Evolutionary conservation across 2,797 vertebrate species (phyloP), one percentile per base, ranked within the genome.

Genomic region (Glossophaga mutica): DNA sequence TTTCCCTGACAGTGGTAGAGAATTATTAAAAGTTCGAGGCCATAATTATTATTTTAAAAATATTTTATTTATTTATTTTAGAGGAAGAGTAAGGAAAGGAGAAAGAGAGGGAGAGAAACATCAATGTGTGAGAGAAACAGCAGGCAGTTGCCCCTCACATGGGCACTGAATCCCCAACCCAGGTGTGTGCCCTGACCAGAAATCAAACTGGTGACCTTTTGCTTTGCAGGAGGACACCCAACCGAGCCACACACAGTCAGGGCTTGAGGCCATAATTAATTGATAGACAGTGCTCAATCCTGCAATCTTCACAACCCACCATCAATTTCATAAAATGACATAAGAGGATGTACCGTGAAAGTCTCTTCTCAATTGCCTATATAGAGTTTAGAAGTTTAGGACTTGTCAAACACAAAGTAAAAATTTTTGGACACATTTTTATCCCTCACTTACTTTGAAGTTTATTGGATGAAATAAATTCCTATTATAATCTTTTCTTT

Each of bases 381-480:
- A 10, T 73, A 76, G 1, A 55, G 50, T 22, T 19, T 26, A 84
- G 39, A 82, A 89, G 32, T 57, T 90, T 84, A 86, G 39, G 32
- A 67, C n/a, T 62, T 90, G 29, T 22, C 14, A 15, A 93, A 88
- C 85, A 12, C 9, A 48, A 59, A 52, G 46, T 48, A 50, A 39
- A 34, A 59, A 87, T 71, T 71, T 26, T 9, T 32, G 65, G 29
- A 34, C 2, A 87, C 78, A 91, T 87, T 44, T 79, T 18, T 84
- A 2, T 50, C 29, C 24, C 9, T 91, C 19, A 65, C 18, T 39
- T 77, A 74, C 77, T 74, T 57, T 87, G 7, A 37, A 65, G 4
- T 88, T 90, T 90, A 37, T 89, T 84, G 24, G 42, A 88, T 83
- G 73, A 81, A 93, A 44, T 84, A 68, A 87, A 22, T 79, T 92